Evolutionary conservation across 37 sponge, comb jelly and placozoan genomes (phyloP).

Genomic region (Axinella damicornis): DNA sequence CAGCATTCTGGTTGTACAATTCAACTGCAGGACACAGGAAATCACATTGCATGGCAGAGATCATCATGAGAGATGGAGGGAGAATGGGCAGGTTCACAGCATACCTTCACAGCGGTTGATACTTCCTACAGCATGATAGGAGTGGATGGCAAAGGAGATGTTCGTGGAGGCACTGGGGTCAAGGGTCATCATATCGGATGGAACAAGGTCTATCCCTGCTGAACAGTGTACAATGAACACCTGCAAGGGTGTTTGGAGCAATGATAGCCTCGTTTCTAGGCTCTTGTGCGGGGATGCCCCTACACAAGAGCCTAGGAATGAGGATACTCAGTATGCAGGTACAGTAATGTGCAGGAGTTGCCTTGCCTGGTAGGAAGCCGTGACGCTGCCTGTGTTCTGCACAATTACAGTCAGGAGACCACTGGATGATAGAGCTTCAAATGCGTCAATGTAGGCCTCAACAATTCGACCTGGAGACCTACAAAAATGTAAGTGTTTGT

Average conservation of each 20-base stretch:
- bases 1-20: constrained; percentile 54
- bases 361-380: constrained; percentile 69
- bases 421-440: constrained; percentile 76
- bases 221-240: constrained; percentile 81
- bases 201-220: constrained; percentile 79
- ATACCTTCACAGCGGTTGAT: constrained; percentile 75
- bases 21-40: constrained; percentile 68
- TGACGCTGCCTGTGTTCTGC: constrained; percentile 75
- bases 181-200: constrained; percentile 49
- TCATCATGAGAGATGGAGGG: background rate
- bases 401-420: constrained; percentile 61
- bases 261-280: too few relatives aligned
- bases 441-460: constrained; percentile 70
- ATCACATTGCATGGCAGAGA: background rate
- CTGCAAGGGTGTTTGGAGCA: constrained; percentile 11
- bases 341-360: too few relatives aligned
- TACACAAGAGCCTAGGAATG: too few relatives aligned
- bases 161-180: constrained; percentile 57
- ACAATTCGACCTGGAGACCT: constrained; percentile 84
- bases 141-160: constrained; percentile 70
- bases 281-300: too few relatives aligned
- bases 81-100: background rate
- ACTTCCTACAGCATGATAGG: constrained; percentile 70
- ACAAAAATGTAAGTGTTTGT: background rate
- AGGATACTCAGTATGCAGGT: too few relatives aligned